phyloP scores from a whole-genome alignment of 2,113 vertebrate genomes.

The Salvelinus alpinus region DNA sequence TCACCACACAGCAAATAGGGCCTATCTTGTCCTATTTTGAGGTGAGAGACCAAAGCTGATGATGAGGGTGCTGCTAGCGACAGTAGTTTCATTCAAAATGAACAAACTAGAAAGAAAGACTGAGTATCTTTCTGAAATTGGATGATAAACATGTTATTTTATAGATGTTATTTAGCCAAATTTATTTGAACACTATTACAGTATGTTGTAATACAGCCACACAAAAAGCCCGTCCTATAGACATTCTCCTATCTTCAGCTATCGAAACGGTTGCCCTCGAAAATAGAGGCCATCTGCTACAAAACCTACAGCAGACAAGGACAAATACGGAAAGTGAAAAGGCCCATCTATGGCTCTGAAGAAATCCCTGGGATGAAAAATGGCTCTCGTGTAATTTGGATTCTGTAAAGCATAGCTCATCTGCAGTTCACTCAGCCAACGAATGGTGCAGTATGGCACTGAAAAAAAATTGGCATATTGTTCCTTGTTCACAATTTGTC shows the following conservation, averaged over 20 bases:
- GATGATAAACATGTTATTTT: conserved; percentile 1
- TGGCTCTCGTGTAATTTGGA: conserved; percentile 62
- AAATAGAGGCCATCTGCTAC: conserved; percentile 49
- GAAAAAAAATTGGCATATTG: conserved; percentile 39
- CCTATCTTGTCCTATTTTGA: conserved; percentile 41
- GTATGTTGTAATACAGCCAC: not conserved
- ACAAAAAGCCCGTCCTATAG: not conserved
- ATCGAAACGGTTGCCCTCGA: conserved; percentile 70
- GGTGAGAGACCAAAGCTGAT: conserved; percentile 18
- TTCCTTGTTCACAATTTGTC: conserved; percentile 26
- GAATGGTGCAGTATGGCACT: conserved; percentile 54
- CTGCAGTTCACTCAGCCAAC: conserved; percentile 63
- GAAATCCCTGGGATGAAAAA: conserved; percentile 66
- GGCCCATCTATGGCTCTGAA: conserved; percentile 58
- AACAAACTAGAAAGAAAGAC: conserved; percentile 10
- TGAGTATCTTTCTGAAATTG: not conserved
- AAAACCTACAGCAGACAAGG: conserved; percentile 69
- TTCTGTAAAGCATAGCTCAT: conserved; percentile 68
- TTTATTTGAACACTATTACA: conserved; percentile 16
- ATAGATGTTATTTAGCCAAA: not conserved
- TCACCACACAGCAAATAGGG: conserved; percentile 56
- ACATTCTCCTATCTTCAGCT: conserved; percentile 54
- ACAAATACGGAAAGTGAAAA: conserved; percentile 69
- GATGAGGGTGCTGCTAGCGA: conserved; percentile 7
- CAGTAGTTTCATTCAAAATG: not conserved